Evolutionary conservation across 2,113 vertebrate genomes (phyloP).

Genomic region (Cairina moschata): DNA sequence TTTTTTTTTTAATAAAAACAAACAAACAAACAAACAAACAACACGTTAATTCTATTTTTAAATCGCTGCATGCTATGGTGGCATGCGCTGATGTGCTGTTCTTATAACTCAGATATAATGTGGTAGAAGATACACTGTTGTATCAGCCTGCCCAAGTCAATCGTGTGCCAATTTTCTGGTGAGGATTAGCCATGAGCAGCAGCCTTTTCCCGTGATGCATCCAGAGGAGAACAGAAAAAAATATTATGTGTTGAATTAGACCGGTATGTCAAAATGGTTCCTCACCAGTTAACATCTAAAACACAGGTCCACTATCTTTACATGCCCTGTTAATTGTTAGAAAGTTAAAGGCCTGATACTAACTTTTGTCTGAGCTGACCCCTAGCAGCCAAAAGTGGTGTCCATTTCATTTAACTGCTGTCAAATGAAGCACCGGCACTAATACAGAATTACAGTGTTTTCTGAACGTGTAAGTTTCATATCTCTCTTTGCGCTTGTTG

Average conservation of each 20-base stretch:
- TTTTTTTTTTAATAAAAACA: neutral
- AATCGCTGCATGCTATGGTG: fast-evolving
- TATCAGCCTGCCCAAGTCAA: neutral
- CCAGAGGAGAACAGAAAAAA: neutral
- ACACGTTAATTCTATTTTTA: neutral
- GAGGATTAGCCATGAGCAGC: neutral
- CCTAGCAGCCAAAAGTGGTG: neutral
- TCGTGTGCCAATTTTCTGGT: fast-evolving
- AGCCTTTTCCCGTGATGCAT: neutral
- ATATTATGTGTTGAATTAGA: neutral
- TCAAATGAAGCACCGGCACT: neutral
- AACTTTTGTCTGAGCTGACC: neutral
- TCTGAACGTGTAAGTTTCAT: neutral
- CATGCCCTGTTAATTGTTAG: neutral
- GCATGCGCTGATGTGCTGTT: neutral
- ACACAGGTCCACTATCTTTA: neutral
- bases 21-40: neutral
- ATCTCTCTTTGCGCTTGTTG: neutral
- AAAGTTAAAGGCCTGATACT: neutral
- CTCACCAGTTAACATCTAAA: neutral
- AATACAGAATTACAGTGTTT: neutral
- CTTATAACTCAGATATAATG: neutral
- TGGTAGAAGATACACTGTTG: fast-evolving
- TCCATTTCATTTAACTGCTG: neutral
- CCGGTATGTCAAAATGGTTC: neutral